Base-by-base conservation (phyloP, 2,888 invertebrate species). In the Eupithecia pulchellata region DNA sequence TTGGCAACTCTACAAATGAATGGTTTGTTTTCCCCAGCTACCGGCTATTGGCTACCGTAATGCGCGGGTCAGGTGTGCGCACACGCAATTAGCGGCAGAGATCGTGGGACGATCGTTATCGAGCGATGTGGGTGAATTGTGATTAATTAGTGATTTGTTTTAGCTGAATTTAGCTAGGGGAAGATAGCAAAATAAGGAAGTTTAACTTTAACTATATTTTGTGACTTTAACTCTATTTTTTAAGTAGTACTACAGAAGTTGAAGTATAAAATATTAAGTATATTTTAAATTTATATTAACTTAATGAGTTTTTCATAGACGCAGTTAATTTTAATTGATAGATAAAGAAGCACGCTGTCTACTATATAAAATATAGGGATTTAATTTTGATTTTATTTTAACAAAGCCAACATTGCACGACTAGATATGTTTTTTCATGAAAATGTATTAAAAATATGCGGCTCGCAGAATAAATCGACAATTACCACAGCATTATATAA, bases 61-160 rank as follows among this genome's bases (percentile, higher is more conserved):
- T 57, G 29, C 34, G 25, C 55, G 68, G 66, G 71, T 75, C 74
- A 77, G 73, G 69, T 39, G 69, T 64, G 76, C 39, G 74, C 73
- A 64, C 67, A 68, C 58, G 72, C 75, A 79, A 77, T 78, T 76
- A 77, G 69, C 68, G n/a, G 39, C 74, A 70, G 64, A 73, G 75
- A 73, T 77, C 77, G 76, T 79, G 77, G 69, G 79, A 77, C 64
- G 77, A 73, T 75, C 72, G 39, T 66, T 75, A 75, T 73, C 74
- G 68, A 60, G 29, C 27, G 29, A 57, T 57, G 52, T 52, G 52
- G 52, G 52, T 52, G 52, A 52, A 0, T 25, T 4, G 52, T 11
- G 11, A 25, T 52, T 25, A 0, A 52, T 52, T 52, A 52, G 8
- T 25, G 52, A 52, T 25, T 52, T 4, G 11, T 52, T 52, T 52